phyloP scores from a whole-genome alignment of 1,140 invertebrate species.

The Drosophila simulans region DNA sequence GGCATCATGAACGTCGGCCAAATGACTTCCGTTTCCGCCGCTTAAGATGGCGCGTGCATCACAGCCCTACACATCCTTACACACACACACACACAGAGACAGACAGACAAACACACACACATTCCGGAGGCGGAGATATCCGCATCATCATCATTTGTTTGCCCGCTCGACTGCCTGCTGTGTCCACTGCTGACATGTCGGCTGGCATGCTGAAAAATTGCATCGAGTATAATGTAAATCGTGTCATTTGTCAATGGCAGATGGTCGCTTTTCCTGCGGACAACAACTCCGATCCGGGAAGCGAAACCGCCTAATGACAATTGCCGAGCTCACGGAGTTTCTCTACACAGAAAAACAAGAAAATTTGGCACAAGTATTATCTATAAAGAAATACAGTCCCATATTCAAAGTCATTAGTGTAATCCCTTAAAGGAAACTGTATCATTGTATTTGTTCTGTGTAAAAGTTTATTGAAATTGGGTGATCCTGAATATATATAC shows the following conservation, averaged over 20 bases:
- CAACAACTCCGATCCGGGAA: slow-evolving; percentile 3
- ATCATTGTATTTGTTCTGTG: no score
- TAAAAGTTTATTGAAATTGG: no score
- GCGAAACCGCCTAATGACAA: slow-evolving; percentile 66
- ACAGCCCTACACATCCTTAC: slow-evolving; percentile 39
- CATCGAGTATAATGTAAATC: slow-evolving; percentile 82
- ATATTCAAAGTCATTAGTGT: no score
- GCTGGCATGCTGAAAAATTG: slow-evolving; percentile 74
- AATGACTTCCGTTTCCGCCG: slow-evolving; percentile 81
- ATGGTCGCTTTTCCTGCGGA: slow-evolving; percentile 50
- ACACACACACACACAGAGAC: slow-evolving; percentile 19
- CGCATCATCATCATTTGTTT: slow-evolving; percentile 76
- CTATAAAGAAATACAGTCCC: neutral
- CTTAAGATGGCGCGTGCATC: slow-evolving; percentile 66
- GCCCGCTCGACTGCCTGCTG: slow-evolving; percentile 39
- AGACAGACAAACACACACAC: neutral
- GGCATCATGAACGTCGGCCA: slow-evolving; percentile 70
- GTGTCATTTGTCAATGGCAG: slow-evolving; percentile 83
- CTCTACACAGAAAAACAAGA: slow-evolving; percentile 4
- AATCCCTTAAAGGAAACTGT: no score
- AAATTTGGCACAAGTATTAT: no score
- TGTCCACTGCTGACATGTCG: slow-evolving; percentile 71
- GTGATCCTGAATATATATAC: no score
- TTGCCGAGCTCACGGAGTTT: slow-evolving; percentile 40
- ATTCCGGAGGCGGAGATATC: slow-evolving; percentile 34